phyloP scores from a whole-genome alignment of 1,140 invertebrate species.

The Formica exsecta region DNA sequence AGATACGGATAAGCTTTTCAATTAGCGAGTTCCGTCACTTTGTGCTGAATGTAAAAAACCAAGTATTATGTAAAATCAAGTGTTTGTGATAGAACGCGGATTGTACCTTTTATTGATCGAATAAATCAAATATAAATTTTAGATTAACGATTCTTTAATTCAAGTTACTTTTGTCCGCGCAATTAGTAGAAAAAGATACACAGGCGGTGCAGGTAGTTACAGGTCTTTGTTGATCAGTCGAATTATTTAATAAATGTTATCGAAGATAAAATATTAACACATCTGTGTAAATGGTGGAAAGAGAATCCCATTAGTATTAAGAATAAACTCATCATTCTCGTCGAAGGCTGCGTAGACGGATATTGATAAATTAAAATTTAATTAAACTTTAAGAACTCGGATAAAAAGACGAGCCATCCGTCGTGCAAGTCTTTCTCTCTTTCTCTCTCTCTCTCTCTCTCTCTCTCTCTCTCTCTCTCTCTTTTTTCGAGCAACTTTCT shows the following conservation, averaged over 20 bases:
- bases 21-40: conserved; percentile 24
- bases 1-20: conserved; percentile 55
- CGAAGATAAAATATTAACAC: conserved; percentile 2
- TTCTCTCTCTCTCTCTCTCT: neutral
- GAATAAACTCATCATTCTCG: conserved; percentile 53
- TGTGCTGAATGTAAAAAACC: neutral
- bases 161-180: neutral
- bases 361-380: conserved; percentile 66
- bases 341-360: conserved; percentile 26
- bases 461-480: neutral
- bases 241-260: neutral
- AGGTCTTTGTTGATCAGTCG: neutral
- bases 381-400: conserved; percentile 62
- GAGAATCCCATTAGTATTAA: conserved; percentile 46
- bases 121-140: conserved; percentile 10
- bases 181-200: neutral
- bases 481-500: conserved; percentile 26
- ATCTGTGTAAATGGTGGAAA: neutral
- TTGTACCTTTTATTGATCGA: neutral
- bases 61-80: neutral
- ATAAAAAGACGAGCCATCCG: conserved; percentile 57
- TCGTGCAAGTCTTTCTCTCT: conserved; percentile 11
- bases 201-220: neutral
- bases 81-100: neutral
- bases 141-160: neutral